These are phyloP conservation scores for Nettapus auritus DNA, from an alignment of 2,113 vertebrate genomes.

Conservation along the genomic window DNA sequence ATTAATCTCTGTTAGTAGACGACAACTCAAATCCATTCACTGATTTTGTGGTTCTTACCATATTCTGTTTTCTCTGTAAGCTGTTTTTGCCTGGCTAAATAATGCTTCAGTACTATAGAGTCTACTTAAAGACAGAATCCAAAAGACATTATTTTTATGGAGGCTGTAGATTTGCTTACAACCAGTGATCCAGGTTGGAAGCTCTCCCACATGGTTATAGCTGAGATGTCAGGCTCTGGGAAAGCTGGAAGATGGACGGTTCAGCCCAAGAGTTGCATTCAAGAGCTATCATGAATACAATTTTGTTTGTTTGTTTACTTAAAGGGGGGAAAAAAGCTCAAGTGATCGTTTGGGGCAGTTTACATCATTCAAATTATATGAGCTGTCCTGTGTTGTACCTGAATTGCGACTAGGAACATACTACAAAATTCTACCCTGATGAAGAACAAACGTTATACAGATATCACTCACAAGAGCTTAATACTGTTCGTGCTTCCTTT, in stretches of 20 bases:
- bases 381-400: neutral
- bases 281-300: neutral
- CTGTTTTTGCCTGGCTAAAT: neutral
- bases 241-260: neutral
- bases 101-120: neutral
- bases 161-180: neutral
- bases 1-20: neutral
- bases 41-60: neutral
- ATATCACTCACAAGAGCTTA: neutral
- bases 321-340: neutral
- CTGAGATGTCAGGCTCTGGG: neutral
- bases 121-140: neutral
- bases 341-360: neutral
- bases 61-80: neutral
- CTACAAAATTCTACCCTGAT: neutral
- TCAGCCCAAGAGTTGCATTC: neutral
- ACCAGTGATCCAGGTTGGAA: accelerated
- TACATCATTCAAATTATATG: neutral
- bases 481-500: neutral
- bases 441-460: neutral
- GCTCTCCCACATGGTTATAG: neutral
- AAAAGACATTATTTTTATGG: neutral
- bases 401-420: neutral
- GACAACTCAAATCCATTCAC: neutral
- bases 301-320: neutral